These are phyloP conservation scores for Actenoides hombroni DNA, from an alignment of 2,113 vertebrate species.

Conservation along the genomic window DNA sequence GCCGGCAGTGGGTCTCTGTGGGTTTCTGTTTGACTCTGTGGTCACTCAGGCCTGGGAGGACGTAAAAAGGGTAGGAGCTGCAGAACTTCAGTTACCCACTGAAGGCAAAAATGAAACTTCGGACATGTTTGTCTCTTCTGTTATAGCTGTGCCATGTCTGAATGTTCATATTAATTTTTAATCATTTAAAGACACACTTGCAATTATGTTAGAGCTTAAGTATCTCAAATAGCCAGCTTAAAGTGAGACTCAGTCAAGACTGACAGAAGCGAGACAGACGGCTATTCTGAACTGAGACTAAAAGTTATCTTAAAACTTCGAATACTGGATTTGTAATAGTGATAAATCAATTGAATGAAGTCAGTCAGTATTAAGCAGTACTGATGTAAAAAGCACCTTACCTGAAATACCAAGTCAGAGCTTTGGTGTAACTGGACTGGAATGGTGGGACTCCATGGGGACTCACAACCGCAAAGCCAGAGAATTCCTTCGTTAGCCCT, in stretches of 20 bases:
- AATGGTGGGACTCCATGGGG: rapidly evolving
- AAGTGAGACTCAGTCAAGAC: neutral
- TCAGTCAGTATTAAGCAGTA: neutral
- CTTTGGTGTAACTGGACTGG: neutral
- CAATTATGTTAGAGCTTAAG: neutral
- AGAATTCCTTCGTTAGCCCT: neutral
- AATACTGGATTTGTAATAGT: neutral
- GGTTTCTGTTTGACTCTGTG: neutral
- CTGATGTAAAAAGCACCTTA: neutral
- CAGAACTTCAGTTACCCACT: neutral
- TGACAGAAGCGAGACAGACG: neutral
- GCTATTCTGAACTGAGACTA: neutral
- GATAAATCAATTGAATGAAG: neutral
- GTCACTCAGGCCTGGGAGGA: neutral
- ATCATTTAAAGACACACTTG: constrained; percentile 33
- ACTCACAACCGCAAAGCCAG: neutral
- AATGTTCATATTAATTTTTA: neutral
- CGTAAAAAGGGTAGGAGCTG: neutral
- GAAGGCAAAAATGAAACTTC: neutral
- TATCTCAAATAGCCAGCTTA: neutral
- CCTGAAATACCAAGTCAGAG: neutral
- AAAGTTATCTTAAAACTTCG: neutral
- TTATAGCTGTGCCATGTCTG: neutral
- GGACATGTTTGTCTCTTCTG: neutral
- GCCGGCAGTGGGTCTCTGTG: rapidly evolving